These are phyloP conservation scores for Typhlichthys eigenmanni DNA, from an alignment of 2,797 vertebrate species.

Conservation along the genomic window DNA sequence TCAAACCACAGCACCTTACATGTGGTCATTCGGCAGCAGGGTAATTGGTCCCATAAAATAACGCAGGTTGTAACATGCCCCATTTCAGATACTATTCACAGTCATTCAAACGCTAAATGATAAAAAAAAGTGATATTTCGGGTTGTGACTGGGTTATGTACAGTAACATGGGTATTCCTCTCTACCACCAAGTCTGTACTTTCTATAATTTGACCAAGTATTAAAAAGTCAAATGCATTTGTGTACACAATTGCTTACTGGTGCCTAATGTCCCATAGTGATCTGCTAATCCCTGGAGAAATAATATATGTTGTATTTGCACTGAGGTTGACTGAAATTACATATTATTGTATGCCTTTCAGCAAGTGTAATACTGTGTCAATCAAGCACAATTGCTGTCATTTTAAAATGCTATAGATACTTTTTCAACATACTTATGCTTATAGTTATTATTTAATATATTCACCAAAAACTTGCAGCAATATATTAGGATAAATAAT, in stretches of 20 bases:
- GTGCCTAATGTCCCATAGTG: slow-evolving; percentile 45
- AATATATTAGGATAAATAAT: not conserved
- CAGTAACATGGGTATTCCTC: not conserved
- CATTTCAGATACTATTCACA: slow-evolving; percentile 21
- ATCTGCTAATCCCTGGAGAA: slow-evolving; percentile 49
- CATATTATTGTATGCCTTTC: slow-evolving; percentile 19
- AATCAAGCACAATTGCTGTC: slow-evolving; percentile 12
- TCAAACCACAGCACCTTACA: slow-evolving; percentile 62
- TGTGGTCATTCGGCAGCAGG: slow-evolving; percentile 45
- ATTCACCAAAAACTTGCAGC: no score
- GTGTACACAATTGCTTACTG: slow-evolving; percentile 45
- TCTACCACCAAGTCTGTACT: slow-evolving; percentile 7
- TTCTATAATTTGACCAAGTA: slow-evolving; percentile 13
- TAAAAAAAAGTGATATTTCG: slow-evolving; percentile 24
- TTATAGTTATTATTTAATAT: no score
- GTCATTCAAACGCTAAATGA: slow-evolving; percentile 31
- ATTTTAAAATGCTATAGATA: not conserved
- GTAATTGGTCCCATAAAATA: slow-evolving; percentile 20
- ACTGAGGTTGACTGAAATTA: slow-evolving; percentile 27
- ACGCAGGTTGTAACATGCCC: slow-evolving; percentile 38
- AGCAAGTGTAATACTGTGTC: not conserved
- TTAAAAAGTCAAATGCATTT: slow-evolving; percentile 15
- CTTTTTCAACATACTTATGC: not conserved
- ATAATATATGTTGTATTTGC: slow-evolving; percentile 32
- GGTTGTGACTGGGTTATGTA: not conserved